Conservation (phyloP, 2,113 vertebrate species). For the Chrysemys picta region DNA sequence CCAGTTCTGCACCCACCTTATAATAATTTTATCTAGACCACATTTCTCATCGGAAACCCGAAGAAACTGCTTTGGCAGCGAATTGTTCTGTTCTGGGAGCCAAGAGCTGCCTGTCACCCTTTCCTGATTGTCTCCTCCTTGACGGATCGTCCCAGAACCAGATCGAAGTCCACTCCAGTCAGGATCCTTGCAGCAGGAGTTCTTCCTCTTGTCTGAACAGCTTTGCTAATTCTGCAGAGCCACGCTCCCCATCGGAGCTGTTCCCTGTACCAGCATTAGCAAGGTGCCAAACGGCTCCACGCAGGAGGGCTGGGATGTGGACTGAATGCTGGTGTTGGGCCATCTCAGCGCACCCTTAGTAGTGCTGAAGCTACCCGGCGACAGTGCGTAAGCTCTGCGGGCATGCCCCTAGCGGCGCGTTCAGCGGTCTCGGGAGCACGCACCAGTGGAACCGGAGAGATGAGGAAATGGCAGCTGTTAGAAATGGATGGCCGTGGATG, state of each 20-base stretch:
- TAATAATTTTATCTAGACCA: no score
- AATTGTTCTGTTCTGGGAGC: no score
- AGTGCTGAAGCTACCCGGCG: no score
- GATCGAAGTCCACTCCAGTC: no score
- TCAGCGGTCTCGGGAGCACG: not conserved
- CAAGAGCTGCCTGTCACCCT: no score
- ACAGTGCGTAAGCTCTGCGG: not conserved
- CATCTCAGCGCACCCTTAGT: not conserved
- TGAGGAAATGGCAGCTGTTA: no score
- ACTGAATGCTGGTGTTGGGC: not conserved
- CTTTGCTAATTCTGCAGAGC: not conserved
- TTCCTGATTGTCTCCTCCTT: no score
- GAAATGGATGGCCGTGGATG: fast-evolving
- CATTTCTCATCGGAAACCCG: no score
- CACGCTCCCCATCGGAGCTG: not conserved
- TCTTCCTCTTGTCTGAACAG: not conserved
- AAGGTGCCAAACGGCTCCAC: not conserved
- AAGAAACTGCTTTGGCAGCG: no score
- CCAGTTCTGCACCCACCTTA: no score
- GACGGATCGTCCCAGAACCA: no score
- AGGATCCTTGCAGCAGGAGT: not conserved
- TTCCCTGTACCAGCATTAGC: not conserved
- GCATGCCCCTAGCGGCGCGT: not conserved
- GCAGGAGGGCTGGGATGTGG: not conserved
- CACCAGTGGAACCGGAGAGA: not conserved